A percentile compares a stretch with the other conserved stretches of the same genome.
phyloP scores from a whole-genome alignment of 2,797 vertebrate species.

The Pogoniulus pusillus region DNA sequence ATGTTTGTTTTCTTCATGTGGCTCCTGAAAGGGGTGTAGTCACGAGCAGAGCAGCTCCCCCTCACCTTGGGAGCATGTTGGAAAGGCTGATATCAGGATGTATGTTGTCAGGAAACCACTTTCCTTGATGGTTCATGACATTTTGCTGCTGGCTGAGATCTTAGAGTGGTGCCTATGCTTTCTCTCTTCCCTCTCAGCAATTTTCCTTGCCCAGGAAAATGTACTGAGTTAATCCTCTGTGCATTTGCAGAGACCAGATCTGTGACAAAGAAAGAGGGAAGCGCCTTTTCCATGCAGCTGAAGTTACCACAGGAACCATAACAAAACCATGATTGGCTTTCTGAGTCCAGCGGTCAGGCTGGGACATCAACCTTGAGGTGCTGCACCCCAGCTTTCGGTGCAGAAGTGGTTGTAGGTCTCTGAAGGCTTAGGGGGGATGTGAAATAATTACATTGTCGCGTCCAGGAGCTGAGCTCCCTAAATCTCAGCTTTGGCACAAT shows the following conservation, averaged over 20 bases:
- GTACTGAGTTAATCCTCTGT: background rate
- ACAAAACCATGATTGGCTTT: background rate
- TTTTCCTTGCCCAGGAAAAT: background rate
- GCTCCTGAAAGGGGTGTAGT: background rate
- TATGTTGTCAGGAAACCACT: background rate
- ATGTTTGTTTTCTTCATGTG: background rate
- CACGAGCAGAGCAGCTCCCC: background rate
- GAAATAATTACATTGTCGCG: accelerated
- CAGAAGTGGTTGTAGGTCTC: accelerated
- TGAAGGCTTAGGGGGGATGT: background rate
- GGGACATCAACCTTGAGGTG: background rate
- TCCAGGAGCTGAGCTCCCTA: accelerated
- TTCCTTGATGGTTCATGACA: background rate
- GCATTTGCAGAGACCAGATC: background rate
- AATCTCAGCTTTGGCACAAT: background rate
- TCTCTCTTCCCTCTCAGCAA: conserved; percentile 17
- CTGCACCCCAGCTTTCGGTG: accelerated
- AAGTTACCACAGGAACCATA: accelerated
- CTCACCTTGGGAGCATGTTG: background rate
- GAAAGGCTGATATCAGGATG: background rate
- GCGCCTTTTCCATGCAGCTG: background rate
- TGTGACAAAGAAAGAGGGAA: background rate
- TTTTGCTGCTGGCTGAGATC: background rate
- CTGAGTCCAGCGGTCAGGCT: background rate
- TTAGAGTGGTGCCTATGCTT: background rate